These are phyloP conservation scores for Acipenser oxyrinchus DNA, from an alignment of 2,797 vertebrate genomes.

Conservation along the genomic window DNA sequence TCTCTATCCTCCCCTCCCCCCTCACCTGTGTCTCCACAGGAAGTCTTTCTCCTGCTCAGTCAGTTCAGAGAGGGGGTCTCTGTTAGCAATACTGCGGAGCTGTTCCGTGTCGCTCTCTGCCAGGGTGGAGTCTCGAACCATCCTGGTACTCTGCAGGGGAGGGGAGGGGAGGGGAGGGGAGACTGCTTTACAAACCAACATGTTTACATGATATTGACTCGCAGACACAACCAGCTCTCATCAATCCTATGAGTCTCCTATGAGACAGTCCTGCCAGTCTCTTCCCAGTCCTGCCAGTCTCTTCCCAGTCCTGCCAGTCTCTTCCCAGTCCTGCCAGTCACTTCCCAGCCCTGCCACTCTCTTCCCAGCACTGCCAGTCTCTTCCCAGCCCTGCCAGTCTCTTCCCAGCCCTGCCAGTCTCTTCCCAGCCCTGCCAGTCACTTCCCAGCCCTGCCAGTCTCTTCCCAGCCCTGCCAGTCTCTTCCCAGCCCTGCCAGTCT, in stretches of 20 bases:
- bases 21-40: slow-evolving; percentile 55
- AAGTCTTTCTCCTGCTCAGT: slow-evolving; percentile 61
- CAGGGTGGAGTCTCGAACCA: slow-evolving; percentile 49
- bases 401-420: no score
- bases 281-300: no score
- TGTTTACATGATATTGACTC: background rate
- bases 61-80: slow-evolving; percentile 54
- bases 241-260: background rate
- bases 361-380: no score
- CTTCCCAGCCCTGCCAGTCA: no score
- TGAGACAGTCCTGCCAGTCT: background rate
- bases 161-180: no score
- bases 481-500: background rate
- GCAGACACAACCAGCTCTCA: no score
- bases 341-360: no score
- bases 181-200: background rate
- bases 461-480: no score
- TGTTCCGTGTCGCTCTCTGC: slow-evolving; percentile 47
- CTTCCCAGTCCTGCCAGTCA: no score
- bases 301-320: no score
- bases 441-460: no score
- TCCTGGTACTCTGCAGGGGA: slow-evolving; percentile 38
- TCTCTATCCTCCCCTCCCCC: background rate
- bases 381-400: no score
- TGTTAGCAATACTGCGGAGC: slow-evolving; percentile 42